phyloP scores from a whole-genome alignment of 2,888 invertebrate species.

The Acronicta aceris region DNA sequence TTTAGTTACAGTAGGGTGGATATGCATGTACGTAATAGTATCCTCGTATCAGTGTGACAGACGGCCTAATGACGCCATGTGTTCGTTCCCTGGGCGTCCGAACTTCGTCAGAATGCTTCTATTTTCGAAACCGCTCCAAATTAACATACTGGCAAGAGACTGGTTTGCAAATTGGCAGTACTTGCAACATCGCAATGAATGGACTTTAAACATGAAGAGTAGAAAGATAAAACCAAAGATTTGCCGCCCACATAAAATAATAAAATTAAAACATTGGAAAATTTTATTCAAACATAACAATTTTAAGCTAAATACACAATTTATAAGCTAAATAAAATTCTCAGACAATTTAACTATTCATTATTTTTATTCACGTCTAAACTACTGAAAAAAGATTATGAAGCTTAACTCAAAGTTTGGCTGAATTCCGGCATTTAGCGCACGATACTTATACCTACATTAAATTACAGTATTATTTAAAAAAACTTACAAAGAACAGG shows the following conservation, averaged over 20 bases:
- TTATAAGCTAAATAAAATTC: too few relatives aligned
- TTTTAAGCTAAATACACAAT: too few relatives aligned
- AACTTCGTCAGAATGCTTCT: conserved; percentile 57
- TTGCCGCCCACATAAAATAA: conserved; percentile 1
- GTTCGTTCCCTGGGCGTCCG: conserved; percentile 49
- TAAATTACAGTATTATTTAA: too few relatives aligned
- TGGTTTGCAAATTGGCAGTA: conserved; percentile 63
- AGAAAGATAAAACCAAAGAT: conserved; percentile 15
- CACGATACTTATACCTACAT: too few relatives aligned
- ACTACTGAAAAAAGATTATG: too few relatives aligned
- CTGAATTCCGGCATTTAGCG: too few relatives aligned
- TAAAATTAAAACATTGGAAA: too few relatives aligned
- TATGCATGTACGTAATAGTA: conserved; percentile 47
- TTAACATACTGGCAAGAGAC: conserved; percentile 63
- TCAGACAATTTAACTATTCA: too few relatives aligned
- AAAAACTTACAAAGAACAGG: too few relatives aligned
- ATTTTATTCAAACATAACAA: too few relatives aligned
- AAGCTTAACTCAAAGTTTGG: too few relatives aligned
- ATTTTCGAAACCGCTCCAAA: conserved; percentile 62
- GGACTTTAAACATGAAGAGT: conserved; percentile 47
- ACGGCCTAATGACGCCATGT: conserved; percentile 65
- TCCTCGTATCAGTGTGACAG: conserved; percentile 52
- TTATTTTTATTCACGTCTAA: too few relatives aligned
- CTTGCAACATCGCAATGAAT: conserved; percentile 61
- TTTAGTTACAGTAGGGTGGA: conserved; percentile 43